phyloP scores from a whole-genome alignment of 2,797 vertebrate genomes.

The Takifugu rubripes region DNA sequence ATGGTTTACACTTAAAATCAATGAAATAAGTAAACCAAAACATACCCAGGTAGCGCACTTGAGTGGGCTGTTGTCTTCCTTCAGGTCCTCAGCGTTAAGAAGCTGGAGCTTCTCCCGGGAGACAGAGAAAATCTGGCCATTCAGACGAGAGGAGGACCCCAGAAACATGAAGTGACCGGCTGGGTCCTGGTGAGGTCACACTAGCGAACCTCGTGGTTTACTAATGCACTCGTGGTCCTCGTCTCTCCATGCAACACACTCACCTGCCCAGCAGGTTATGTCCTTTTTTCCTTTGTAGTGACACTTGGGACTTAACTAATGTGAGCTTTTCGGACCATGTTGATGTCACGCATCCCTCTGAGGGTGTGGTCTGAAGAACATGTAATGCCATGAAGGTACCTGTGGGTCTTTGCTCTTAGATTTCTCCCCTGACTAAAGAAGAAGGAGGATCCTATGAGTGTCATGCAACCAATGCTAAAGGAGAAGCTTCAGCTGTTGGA shows the following conservation, averaged over 20 bases:
- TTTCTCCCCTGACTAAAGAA: constrained; percentile 85
- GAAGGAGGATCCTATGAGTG: constrained; percentile 88
- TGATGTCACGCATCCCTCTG: too few relatives aligned
- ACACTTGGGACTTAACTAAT: too few relatives aligned
- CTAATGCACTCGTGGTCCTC: too few relatives aligned
- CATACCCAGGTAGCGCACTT: too few relatives aligned
- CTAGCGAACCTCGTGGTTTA: neutral
- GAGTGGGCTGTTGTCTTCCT: neutral
- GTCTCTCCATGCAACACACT: too few relatives aligned
- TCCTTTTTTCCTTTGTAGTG: too few relatives aligned
- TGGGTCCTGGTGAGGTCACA: constrained; percentile 84
- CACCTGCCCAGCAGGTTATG: too few relatives aligned
- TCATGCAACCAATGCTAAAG: constrained; percentile 83
- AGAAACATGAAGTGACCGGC: constrained; percentile 92
- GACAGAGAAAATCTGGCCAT: constrained; percentile 90
- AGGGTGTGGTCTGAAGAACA: too few relatives aligned
- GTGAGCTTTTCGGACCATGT: too few relatives aligned
- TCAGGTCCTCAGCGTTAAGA: constrained; percentile 70
- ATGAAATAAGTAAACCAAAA: too few relatives aligned
- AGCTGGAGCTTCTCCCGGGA: constrained; percentile 84
- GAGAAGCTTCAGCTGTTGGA: constrained; percentile 83
- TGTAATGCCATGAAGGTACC: too few relatives aligned
- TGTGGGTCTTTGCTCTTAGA: constrained; percentile 58
- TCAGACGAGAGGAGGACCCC: constrained; percentile 89
- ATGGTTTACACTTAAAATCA: too few relatives aligned